Evolutionary conservation across 2,113 vertebrate species (phyloP).

Genomic region (Hippolais icterina): DNA sequence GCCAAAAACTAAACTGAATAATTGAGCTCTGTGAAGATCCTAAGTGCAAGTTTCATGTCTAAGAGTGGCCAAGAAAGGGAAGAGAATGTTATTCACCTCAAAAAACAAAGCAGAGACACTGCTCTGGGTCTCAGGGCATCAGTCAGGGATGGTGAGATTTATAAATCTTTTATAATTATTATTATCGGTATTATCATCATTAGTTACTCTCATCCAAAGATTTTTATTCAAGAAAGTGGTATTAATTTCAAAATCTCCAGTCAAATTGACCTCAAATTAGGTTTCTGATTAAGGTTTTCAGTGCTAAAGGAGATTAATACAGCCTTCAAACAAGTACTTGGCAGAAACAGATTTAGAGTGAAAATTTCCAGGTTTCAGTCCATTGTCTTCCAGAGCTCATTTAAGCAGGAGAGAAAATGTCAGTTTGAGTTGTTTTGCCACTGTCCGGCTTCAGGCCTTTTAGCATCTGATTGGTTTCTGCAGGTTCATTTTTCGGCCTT

Average conservation of each 20-base stretch:
- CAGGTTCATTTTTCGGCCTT: background rate
- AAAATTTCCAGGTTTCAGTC: background rate
- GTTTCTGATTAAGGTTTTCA: background rate
- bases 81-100: background rate
- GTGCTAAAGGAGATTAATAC: background rate
- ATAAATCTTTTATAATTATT: background rate
- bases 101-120: background rate
- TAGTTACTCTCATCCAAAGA: background rate
- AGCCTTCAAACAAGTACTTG: background rate
- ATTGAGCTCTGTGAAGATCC: background rate
- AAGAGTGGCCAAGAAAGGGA: background rate
- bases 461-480: background rate
- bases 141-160: background rate
- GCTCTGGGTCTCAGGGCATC: accelerated
- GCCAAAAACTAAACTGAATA: background rate
- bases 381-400: background rate
- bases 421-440: background rate
- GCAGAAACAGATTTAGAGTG: background rate
- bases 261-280: background rate
- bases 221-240: background rate
- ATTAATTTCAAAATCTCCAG: background rate
- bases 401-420: background rate
- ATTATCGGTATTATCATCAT: background rate
- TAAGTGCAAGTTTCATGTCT: background rate
- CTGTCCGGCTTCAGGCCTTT: background rate